phyloP scores from a whole-genome alignment of 2,797 vertebrate species.

The Limosa lapponica region DNA sequence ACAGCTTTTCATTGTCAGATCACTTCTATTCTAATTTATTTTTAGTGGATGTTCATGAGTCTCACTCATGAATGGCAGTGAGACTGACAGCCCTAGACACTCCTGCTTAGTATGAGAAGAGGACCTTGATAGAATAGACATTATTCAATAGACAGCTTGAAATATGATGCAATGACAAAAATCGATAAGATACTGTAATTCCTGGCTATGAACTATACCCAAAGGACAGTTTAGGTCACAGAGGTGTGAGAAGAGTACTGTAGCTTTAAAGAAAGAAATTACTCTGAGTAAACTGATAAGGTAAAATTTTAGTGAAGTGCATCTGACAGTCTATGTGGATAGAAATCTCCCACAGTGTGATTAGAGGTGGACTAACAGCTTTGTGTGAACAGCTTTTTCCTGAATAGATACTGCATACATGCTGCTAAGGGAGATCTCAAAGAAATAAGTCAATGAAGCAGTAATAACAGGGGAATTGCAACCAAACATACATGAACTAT shows the following conservation, averaged over 20 bases:
- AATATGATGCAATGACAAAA: slow-evolving; percentile 31
- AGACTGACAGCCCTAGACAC: slow-evolving; percentile 42
- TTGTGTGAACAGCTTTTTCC: background rate
- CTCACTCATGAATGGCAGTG: slow-evolving; percentile 22
- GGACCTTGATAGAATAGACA: background rate
- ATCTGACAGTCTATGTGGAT: background rate
- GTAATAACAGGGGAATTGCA: background rate
- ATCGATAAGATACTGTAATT: slow-evolving; percentile 9
- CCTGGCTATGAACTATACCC: background rate
- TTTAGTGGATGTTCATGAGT: slow-evolving; percentile 31
- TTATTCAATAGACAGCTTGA: slow-evolving; percentile 11
- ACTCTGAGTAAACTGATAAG: background rate
- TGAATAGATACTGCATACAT: background rate
- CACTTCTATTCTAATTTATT: slow-evolving; percentile 52
- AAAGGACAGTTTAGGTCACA: background rate
- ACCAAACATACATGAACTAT: background rate
- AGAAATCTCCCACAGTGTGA: background rate
- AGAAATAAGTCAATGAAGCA: background rate
- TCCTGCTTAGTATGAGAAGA: background rate
- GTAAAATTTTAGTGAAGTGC: background rate
- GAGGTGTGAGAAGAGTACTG: background rate
- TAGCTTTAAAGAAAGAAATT: background rate
- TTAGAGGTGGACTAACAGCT: background rate
- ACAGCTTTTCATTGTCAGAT: slow-evolving; percentile 55
- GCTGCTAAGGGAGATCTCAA: background rate